Evolutionary conservation across 2,113 vertebrate species (phyloP).

Genomic region (Saguinus midas): DNA sequence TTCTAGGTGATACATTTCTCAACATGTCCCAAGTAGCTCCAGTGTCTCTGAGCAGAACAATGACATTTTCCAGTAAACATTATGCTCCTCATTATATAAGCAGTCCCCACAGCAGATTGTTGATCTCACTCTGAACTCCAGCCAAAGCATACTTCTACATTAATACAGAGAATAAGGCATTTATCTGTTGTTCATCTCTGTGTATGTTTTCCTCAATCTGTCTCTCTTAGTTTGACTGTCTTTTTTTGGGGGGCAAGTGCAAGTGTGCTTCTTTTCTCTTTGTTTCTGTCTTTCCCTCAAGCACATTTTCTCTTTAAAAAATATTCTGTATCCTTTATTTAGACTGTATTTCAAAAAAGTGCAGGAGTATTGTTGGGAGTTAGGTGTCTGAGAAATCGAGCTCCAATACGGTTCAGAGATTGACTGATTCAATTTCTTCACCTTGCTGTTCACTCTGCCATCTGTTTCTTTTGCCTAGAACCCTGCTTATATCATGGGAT

Average conservation of each 20-base stretch:
- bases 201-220: constrained; percentile 49
- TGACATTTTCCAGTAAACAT: constrained; percentile 41
- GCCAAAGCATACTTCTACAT: neutral
- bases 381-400: constrained; percentile 35
- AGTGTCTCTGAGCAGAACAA: constrained; percentile 40
- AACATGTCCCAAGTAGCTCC: neutral
- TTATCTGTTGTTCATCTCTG: constrained; percentile 11
- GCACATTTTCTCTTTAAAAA: neutral
- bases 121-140: constrained; percentile 42
- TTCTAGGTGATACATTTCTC: constrained; percentile 34
- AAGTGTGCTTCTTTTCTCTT: neutral
- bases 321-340: neutral
- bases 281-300: constrained; percentile 39
- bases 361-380: neutral
- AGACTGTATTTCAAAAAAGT: neutral
- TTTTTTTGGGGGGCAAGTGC: neutral
- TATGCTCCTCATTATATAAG: constrained; percentile 42
- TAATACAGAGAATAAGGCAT: constrained; percentile 54
- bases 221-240: constrained; percentile 34
- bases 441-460: neutral
- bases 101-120: neutral
- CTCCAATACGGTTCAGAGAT: neutral
- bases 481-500: neutral
- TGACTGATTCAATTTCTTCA: constrained; percentile 2
- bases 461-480: neutral